Percentiles rank a stretch among this genome's conserved stretches.
These are phyloP conservation scores for Uromys caudimaculatus DNA, from an alignment of 2,797 vertebrate species.

Conservation along the genomic window DNA sequence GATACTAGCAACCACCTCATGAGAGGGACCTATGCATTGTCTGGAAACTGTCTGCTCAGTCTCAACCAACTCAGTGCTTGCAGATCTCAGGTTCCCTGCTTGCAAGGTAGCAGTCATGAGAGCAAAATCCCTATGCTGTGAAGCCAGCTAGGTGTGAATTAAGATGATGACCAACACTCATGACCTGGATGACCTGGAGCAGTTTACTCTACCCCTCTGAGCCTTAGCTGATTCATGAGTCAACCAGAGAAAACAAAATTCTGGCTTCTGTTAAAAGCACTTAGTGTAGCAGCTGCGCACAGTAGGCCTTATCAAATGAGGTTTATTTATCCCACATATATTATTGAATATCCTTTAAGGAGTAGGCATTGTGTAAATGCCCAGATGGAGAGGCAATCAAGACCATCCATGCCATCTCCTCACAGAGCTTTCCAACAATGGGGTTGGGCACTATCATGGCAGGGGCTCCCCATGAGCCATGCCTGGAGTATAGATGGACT, in stretches of 20 bases:
- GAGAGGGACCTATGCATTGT: not conserved
- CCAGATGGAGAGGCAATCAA: not conserved
- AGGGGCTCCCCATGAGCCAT: not conserved
- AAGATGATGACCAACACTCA: not conserved
- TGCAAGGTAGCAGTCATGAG: not conserved
- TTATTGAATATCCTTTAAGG: not conserved
- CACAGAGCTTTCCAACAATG: not conserved
- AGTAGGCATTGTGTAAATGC: not conserved
- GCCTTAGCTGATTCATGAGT: not conserved
- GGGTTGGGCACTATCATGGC: not conserved
- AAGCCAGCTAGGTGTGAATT: not conserved
- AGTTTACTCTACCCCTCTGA: not conserved
- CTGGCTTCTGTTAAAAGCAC: not conserved
- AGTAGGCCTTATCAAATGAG: not conserved
- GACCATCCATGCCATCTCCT: not conserved
- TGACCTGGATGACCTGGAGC: not conserved
- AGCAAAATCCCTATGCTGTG: not conserved
- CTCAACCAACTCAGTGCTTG: not conserved
- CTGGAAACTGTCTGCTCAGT: not conserved
- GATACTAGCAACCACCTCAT: not conserved
- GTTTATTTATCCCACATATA: slow-evolving; percentile 1
- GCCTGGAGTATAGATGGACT: not conserved
- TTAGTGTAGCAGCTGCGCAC: not conserved
- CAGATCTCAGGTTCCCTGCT: not conserved
- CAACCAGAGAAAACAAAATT: not conserved